Evolutionary conservation across 2,888 invertebrate genomes (phyloP), one percentile per base, ranked within the genome.

Genomic region (Monoplex corrugatus): DNA sequence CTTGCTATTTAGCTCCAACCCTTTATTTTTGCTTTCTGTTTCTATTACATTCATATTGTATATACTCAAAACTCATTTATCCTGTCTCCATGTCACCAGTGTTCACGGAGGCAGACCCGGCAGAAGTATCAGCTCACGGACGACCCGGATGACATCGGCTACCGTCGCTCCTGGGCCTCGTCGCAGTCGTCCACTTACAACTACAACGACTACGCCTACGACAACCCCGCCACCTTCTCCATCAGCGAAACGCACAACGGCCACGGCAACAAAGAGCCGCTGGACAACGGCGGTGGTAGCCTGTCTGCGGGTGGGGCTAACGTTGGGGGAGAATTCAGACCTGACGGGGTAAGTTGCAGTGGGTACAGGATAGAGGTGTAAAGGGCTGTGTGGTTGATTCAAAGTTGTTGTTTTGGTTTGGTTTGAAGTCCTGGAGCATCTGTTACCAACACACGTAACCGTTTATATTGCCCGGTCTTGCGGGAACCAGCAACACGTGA

Each of bases 71-170:
- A n/a, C n/a, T n/a, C n/a, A n/a, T n/a, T n/a, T n/a, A n/a, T n/a
- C n/a, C n/a, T n/a, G n/a, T 40, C 28, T 28, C 43, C 5, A 5
- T 28, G 13, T 28, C 19, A 2, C 10, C 92, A 94, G 94, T 94
- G 94, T 88, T 93, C 92, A 44, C 90, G 94, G 38, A 91, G 94
- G 68, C 93, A 93, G 80, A 93, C 92, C 23, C 92, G 92, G 16
- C 93, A 94, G 87, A 94, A 94, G 87, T 94, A 94, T 78, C 90
- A 92, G 3, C 91, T 94, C 85, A 90, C 93, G 0, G 93, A 93
- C 40, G 94, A 94, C 87, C 94, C 94, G 0, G 94, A 94, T 87
- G 94, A 94, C 87, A 93, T 94, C 35, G 93, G 93, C 0, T 94
- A 94, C 87, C 91, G 92, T 38, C 89, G 94, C 40, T 92, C 90